Conservation (phyloP, 2,113 vertebrate species). For the Ceyx melanurus region DNA sequence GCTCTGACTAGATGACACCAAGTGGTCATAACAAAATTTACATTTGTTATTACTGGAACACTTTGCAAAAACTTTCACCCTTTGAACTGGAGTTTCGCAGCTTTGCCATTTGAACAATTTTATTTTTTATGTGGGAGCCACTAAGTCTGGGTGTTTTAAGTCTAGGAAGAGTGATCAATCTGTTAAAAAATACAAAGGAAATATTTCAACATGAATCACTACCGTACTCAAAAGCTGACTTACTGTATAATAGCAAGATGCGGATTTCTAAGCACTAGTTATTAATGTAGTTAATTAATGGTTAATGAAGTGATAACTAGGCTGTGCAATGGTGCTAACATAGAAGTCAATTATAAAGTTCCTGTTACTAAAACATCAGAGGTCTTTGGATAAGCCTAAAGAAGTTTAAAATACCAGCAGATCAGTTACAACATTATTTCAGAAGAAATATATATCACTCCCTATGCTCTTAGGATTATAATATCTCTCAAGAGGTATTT, state of each 20-base stretch:
- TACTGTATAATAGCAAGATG: neutral
- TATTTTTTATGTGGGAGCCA: slow-evolving; percentile 8
- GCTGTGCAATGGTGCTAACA: neutral
- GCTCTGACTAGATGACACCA: slow-evolving; percentile 57
- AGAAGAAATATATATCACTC: neutral
- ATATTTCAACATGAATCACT: neutral
- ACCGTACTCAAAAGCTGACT: neutral
- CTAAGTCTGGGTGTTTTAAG: slow-evolving; percentile 32
- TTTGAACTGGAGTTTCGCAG: slow-evolving; percentile 37
- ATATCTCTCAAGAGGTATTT: neutral
- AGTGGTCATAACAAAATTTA: slow-evolving; percentile 63
- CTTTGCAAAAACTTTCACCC: slow-evolving; percentile 38
- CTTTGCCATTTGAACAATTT: slow-evolving; percentile 13
- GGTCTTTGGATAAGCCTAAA: neutral
- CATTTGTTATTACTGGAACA: slow-evolving; percentile 55
- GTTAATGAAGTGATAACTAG: neutral
- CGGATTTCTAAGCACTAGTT: neutral
- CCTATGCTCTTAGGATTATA: neutral
- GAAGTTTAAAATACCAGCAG: neutral
- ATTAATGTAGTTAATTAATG: neutral
- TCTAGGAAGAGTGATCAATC: neutral
- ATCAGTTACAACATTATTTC: neutral
- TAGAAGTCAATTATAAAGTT: neutral
- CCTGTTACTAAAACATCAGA: neutral
- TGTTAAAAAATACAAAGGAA: neutral